phyloP scores from a whole-genome alignment of 2,113 vertebrate species.

The Nycticebus coucang region DNA sequence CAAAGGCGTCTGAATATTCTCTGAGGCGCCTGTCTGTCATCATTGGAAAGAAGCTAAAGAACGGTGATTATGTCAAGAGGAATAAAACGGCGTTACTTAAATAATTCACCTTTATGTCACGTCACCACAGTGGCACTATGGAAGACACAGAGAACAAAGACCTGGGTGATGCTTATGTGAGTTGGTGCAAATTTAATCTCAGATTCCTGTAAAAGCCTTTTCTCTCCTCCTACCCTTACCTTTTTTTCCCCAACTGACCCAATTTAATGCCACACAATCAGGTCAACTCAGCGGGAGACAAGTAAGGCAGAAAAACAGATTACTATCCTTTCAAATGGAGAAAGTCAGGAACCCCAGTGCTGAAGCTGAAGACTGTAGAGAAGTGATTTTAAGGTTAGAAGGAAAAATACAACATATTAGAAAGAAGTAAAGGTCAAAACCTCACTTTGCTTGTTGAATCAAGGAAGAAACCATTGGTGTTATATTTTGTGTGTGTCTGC shows the following conservation, averaged over 20 bases:
- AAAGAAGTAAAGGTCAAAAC: conserved; percentile 27
- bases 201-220: conserved; percentile 74
- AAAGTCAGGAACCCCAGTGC: conserved; percentile 32
- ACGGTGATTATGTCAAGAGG: conserved; percentile 46
- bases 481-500: not conserved
- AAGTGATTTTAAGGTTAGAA: conserved; percentile 47
- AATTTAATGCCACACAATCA: conserved; percentile 74
- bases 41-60: conserved; percentile 37
- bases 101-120: conserved; percentile 69
- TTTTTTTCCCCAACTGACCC: conserved; percentile 50
- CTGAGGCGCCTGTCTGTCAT: conserved; percentile 52
- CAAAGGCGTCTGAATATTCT: conserved; percentile 68
- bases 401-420: not conserved
- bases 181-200: conserved; percentile 68
- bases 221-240: conserved; percentile 27
- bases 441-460: not conserved
- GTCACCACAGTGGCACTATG: conserved; percentile 47
- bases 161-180: conserved; percentile 20
- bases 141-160: conserved; percentile 69
- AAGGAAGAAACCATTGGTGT: not conserved
- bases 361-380: conserved; percentile 22
- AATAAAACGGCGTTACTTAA: conserved; percentile 69
- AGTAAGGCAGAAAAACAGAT: conserved; percentile 69
- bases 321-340: conserved; percentile 52
- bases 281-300: conserved; percentile 63